A percentile compares a stretch with the other conserved stretches of the same genome.
Conservation (phyloP, 92 coral and sea anemone genomes). For the Zoanthus sansibaricus region DNA sequence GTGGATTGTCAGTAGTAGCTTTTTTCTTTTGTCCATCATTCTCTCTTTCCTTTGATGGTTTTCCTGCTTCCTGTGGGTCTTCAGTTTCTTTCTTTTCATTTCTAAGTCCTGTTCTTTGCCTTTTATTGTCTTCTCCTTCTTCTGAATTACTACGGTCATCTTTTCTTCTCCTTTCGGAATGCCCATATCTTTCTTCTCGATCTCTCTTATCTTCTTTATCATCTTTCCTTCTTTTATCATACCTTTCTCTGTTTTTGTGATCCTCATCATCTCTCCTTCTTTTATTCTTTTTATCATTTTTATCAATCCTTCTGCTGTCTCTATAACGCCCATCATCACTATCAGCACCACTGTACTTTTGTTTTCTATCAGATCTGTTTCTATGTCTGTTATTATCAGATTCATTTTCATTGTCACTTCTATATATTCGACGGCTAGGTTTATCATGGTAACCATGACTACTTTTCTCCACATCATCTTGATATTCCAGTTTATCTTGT, state of each 20-base stretch:
- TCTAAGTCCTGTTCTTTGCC: slow-evolving; percentile 29
- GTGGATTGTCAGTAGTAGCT: slow-evolving; percentile 63
- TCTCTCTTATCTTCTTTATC: slow-evolving; percentile 43
- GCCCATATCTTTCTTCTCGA: slow-evolving; percentile 35
- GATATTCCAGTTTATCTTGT: background rate
- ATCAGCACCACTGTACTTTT: slow-evolving; percentile 39
- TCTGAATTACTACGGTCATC: slow-evolving; percentile 34
- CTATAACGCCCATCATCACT: slow-evolving; percentile 16
- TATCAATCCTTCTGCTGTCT: slow-evolving; percentile 6
- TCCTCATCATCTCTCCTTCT: slow-evolving; percentile 54
- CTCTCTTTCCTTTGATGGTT: slow-evolving; percentile 6
- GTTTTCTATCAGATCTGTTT: slow-evolving; percentile 37
- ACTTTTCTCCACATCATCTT: slow-evolving; percentile 56
- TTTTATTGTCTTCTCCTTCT: slow-evolving; percentile 30
- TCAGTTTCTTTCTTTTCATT: slow-evolving; percentile 33
- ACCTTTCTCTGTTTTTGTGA: slow-evolving; percentile 29
- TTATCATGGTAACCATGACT: slow-evolving; percentile 34
- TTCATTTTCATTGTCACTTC: slow-evolving; percentile 62
- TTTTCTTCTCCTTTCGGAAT: slow-evolving; percentile 54
- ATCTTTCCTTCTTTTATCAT: slow-evolving; percentile 45
- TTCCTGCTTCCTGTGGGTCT: background rate
- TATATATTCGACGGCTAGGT: slow-evolving; percentile 4
- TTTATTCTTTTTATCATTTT: slow-evolving; percentile 30
- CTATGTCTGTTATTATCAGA: slow-evolving; percentile 41
- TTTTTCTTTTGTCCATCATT: slow-evolving; percentile 49